A percentile compares a stretch with the other conserved stretches of the same genome.
Conservation (phyloP, 2,888 invertebrate genomes). For the Dasysyrphus tricinctus region DNA sequence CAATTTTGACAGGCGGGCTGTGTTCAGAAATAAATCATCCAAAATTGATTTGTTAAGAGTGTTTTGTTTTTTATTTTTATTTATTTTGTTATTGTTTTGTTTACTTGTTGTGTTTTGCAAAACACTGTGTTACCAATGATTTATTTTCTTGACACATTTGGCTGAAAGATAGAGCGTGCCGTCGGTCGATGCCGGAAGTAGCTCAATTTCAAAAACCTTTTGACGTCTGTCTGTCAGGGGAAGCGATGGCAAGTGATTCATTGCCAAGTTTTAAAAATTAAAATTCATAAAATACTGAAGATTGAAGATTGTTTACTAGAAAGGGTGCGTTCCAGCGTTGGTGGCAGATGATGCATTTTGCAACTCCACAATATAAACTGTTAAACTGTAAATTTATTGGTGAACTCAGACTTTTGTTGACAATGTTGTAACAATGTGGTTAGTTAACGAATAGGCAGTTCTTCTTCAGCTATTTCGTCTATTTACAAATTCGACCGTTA, state of each 20-base stretch:
- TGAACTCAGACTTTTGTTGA: constrained; percentile 59
- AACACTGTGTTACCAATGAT: constrained; percentile 48
- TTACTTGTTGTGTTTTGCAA: background rate
- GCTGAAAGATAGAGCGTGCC: constrained; percentile 8
- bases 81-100: background rate
- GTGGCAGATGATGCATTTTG: constrained; percentile 16
- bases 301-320: constrained; percentile 34
- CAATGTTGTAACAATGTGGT: constrained; percentile 48
- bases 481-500: constrained; percentile 45
- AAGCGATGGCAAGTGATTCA: constrained; percentile 64
- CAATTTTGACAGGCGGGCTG: constrained; percentile 56
- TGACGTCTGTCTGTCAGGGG: constrained; percentile 68
- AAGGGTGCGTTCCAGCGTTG: constrained; percentile 12
- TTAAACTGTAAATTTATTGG: constrained; percentile 51
- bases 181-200: constrained; percentile 29
- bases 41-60: constrained; percentile 66
- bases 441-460: constrained; percentile 32
- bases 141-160: constrained; percentile 64
- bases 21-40: constrained; percentile 69
- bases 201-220: constrained; percentile 45
- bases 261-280: constrained; percentile 52
- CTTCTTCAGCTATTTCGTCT: constrained; percentile 1
- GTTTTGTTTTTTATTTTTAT: background rate
- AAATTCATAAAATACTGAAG: constrained; percentile 38
- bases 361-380: constrained; percentile 30